Evolutionary conservation across 2,113 vertebrate genomes (phyloP).

Genomic region (Dasyprocta punctata): DNA sequence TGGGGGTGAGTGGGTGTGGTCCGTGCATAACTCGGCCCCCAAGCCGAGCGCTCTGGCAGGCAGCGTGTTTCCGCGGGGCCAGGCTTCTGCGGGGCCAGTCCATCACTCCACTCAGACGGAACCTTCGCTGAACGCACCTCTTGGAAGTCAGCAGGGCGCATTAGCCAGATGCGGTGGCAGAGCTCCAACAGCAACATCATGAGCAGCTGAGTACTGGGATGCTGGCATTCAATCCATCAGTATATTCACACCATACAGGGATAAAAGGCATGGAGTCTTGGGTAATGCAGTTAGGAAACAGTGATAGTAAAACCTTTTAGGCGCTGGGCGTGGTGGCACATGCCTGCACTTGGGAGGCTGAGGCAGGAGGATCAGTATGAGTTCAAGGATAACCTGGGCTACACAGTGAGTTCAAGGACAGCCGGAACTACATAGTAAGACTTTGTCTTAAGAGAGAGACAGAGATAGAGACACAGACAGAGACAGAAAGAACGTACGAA

Average conservation of each 20-base stretch:
- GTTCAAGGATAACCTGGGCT: not conserved
- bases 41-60: not conserved
- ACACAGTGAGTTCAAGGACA: no score
- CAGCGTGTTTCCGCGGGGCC: no score
- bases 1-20: rapidly evolving
- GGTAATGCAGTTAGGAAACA: not conserved
- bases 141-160: rapidly evolving
- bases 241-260: not conserved
- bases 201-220: not conserved
- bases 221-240: not conserved
- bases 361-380: not conserved
- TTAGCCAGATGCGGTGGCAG: not conserved
- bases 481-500: no score
- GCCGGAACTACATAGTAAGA: not conserved
- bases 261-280: not conserved
- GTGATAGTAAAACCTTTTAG: not conserved
- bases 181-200: not conserved
- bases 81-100: no score
- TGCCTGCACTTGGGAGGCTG: not conserved
- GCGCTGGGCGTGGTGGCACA: not conserved
- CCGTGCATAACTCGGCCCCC: not conserved
- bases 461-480: no score
- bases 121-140: not conserved
- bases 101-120: no score
- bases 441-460: no score